Evolutionary conservation across 2,113 vertebrate genomes (phyloP).

Genomic region (Seriola quinqueradiata): DNA sequence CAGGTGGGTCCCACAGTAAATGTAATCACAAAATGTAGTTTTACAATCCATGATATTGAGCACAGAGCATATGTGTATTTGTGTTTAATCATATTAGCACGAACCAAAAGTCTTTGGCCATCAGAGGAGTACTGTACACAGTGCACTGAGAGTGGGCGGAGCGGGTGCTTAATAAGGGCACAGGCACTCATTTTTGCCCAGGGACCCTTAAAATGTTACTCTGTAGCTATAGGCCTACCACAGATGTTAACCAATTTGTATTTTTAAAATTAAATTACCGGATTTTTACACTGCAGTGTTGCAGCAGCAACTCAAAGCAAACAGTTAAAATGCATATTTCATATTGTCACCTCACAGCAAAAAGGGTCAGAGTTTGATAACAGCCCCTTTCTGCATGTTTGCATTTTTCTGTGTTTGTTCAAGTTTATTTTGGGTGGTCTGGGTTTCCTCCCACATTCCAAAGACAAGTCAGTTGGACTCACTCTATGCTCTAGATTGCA

Average conservation of each 20-base stretch:
- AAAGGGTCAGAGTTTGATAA: conserved; percentile 30
- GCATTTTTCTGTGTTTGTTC: conserved; percentile 30
- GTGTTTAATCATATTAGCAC: not conserved
- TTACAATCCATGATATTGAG: not conserved
- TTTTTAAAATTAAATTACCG: too few species aligned
- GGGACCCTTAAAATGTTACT: too few species aligned
- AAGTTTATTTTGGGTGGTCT: conserved; percentile 34
- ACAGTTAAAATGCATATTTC: conserved; percentile 10
- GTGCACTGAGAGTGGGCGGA: too few species aligned
- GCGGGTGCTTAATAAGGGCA: too few species aligned
- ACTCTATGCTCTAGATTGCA: not conserved
- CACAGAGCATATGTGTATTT: not conserved
- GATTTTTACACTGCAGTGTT: not conserved
- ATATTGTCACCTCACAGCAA: conserved; percentile 4
- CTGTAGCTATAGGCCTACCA: not conserved
- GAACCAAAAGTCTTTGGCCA: too few species aligned
- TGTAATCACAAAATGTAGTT: not conserved
- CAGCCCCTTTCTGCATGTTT: conserved; percentile 29
- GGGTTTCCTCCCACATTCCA: conserved; percentile 31
- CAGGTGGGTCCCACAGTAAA: not conserved
- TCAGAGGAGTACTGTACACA: too few species aligned
- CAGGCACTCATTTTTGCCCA: too few species aligned
- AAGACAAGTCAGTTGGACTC: conserved; percentile 14
- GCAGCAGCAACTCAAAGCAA: conserved; percentile 4
- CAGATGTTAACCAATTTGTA: not conserved